Evolutionary conservation across 1,140 invertebrate genomes (phyloP).

Genomic region (Eriosoma lanigerum): DNA sequence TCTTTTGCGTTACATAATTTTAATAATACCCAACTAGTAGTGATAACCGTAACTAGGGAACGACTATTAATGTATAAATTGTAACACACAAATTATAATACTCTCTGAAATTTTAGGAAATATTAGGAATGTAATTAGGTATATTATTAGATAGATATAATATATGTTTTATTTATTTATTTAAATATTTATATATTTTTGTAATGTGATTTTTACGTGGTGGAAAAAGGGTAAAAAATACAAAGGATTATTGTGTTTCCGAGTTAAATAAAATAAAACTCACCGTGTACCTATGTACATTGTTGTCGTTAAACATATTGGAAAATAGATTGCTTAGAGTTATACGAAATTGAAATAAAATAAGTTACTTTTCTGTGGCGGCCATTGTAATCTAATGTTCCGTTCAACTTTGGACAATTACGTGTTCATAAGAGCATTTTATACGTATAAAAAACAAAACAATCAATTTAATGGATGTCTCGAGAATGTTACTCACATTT

Average conservation of each 20-base stretch:
- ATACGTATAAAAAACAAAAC: not conserved
- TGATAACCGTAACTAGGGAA: no score
- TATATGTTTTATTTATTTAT: no score
- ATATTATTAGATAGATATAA: no score
- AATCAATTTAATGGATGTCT: conserved; percentile 31
- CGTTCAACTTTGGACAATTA: conserved; percentile 4
- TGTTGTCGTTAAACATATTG: not conserved
- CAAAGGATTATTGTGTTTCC: not conserved
- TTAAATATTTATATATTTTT: no score
- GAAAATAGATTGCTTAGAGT: not conserved
- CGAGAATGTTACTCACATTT: not conserved
- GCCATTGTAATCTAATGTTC: not conserved
- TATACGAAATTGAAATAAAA: not conserved
- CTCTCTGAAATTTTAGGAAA: no score
- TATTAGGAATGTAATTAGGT: no score
- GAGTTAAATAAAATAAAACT: not conserved
- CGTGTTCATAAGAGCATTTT: not conserved
- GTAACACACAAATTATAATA: no score
- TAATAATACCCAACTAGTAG: no score
- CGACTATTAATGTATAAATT: no score
- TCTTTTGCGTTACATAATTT: no score
- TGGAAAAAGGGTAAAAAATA: no score
- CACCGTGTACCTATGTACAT: not conserved
- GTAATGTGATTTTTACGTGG: no score
- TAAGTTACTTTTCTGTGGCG: not conserved